These are phyloP conservation scores for Meda fulgida DNA, from an alignment of 2,797 vertebrate species.

Conservation along the genomic window DNA sequence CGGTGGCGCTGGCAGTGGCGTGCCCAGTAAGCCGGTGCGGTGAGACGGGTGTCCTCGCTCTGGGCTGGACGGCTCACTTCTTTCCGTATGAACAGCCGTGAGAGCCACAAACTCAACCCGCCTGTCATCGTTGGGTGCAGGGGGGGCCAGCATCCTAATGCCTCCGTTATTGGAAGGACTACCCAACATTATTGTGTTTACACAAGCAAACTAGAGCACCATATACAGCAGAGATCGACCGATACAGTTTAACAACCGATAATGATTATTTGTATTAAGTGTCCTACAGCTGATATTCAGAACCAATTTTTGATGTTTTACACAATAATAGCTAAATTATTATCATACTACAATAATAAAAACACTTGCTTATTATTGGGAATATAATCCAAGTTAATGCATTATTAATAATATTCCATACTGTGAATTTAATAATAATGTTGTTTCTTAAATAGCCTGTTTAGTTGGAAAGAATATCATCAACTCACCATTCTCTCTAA, in stretches of 20 bases:
- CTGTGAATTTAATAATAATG: not conserved
- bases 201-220: slow-evolving; percentile 31
- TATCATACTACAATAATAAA: not conserved
- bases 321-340: not conserved
- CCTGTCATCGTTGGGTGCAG: slow-evolving; percentile 77
- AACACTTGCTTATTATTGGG: not conserved
- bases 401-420: not conserved
- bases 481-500: not conserved
- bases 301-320: no score
- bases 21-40: slow-evolving; percentile 82
- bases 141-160: slow-evolving; percentile 79
- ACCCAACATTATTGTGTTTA: slow-evolving; percentile 72
- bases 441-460: not conserved
- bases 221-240: not conserved
- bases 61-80: slow-evolving; percentile 81
- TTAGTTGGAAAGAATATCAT: not conserved
- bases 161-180: slow-evolving; percentile 85
- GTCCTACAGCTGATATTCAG: not conserved
- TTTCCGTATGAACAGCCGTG: slow-evolving; percentile 87
- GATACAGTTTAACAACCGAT: not conserved
- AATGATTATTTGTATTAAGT: not conserved
- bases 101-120: slow-evolving; percentile 89
- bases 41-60: slow-evolving; percentile 81
- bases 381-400: not conserved
- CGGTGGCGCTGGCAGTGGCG: slow-evolving; percentile 79